Evolutionary conservation across 1,140 invertebrate genomes (phyloP).

Genomic region (Ips nitidus): DNA sequence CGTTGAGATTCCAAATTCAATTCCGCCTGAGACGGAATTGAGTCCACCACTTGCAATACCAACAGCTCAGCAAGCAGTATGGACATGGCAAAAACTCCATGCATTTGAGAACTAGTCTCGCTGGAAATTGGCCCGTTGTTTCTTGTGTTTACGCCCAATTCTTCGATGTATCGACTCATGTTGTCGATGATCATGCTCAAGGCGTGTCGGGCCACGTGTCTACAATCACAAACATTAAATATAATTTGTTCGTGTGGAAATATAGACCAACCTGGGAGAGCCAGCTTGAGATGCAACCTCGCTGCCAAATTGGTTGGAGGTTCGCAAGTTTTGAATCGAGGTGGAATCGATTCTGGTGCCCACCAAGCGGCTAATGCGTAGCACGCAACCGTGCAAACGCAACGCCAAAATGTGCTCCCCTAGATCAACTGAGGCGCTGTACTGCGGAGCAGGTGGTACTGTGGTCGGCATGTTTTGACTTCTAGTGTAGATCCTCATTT

Average conservation of each 20-base stretch:
- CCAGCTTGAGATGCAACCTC: constrained; percentile 44
- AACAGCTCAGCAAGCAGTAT: constrained; percentile 47
- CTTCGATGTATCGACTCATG: constrained; percentile 44
- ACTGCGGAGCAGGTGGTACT: not conserved
- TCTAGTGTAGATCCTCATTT: constrained; percentile 32
- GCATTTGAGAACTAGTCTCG: constrained; percentile 39
- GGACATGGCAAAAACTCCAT: constrained; percentile 43
- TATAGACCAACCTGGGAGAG: constrained; percentile 33
- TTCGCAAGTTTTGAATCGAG: constrained; percentile 20
- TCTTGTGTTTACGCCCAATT: constrained; percentile 20
- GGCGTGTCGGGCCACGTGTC: constrained; percentile 47
- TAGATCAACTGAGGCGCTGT: constrained; percentile 36
- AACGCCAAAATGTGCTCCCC: constrained; percentile 44
- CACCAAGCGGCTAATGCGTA: constrained; percentile 42
- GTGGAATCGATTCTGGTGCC: constrained; percentile 32
- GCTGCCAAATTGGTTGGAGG: constrained; percentile 27
- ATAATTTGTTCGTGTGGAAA: not conserved
- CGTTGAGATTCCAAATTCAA: constrained; percentile 46
- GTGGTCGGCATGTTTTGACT: not conserved
- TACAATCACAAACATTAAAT: constrained; percentile 9
- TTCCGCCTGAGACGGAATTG: constrained; percentile 46
- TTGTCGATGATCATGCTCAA: constrained; percentile 51
- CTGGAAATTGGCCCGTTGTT: constrained; percentile 22
- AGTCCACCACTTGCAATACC: constrained; percentile 48
- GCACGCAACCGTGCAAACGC: constrained; percentile 42